A percentile compares a stretch with the other conserved stretches of the same genome.
Evolutionary conservation across 2,888 invertebrate species (phyloP).

Genomic region (Prenolepis imparis): DNA sequence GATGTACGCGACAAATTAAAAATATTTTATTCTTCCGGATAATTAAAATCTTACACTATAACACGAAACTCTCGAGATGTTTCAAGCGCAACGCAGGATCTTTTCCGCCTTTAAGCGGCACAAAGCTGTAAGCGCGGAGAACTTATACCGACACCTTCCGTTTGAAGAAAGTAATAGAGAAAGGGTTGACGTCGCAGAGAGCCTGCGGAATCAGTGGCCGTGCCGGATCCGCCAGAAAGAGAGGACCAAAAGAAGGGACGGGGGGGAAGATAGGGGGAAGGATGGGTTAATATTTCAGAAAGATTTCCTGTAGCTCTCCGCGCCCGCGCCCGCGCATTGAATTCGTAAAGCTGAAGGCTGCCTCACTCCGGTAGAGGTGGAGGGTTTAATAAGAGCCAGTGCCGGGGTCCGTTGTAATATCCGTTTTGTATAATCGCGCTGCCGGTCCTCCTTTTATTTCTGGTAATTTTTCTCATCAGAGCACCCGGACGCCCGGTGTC

Average conservation of each 20-base stretch:
- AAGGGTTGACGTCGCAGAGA: slow-evolving; percentile 42
- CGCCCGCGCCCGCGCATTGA: slow-evolving; percentile 62
- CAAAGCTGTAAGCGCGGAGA: slow-evolving; percentile 25
- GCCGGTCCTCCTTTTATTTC: slow-evolving; percentile 79
- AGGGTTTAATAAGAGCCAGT: slow-evolving; percentile 78
- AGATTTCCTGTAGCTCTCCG: slow-evolving; percentile 64
- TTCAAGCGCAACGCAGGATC: not conserved
- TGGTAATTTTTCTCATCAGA: slow-evolving; percentile 83
- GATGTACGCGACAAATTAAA: not conserved
- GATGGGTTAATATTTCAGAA: slow-evolving; percentile 70
- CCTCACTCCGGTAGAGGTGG: slow-evolving; percentile 63
- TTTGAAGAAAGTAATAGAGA: slow-evolving; percentile 47
- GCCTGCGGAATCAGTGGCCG: slow-evolving; percentile 47
- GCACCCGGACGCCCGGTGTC: slow-evolving; percentile 75
- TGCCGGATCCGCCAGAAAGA: slow-evolving; percentile 46
- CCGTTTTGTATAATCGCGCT: slow-evolving; percentile 80
- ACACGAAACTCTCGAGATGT: not conserved
- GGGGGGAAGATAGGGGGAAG: slow-evolving; percentile 19
- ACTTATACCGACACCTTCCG: slow-evolving; percentile 38
- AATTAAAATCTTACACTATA: slow-evolving; percentile 19
- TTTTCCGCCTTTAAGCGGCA: not conserved
- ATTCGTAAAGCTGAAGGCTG: slow-evolving; percentile 68
- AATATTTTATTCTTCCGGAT: not conserved
- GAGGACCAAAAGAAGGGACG: slow-evolving; percentile 23
- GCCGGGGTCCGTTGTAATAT: slow-evolving; percentile 76